Evolutionary conservation across 2,797 vertebrate genomes (phyloP).

Genomic region (Protosalanx chinensis): DNA sequence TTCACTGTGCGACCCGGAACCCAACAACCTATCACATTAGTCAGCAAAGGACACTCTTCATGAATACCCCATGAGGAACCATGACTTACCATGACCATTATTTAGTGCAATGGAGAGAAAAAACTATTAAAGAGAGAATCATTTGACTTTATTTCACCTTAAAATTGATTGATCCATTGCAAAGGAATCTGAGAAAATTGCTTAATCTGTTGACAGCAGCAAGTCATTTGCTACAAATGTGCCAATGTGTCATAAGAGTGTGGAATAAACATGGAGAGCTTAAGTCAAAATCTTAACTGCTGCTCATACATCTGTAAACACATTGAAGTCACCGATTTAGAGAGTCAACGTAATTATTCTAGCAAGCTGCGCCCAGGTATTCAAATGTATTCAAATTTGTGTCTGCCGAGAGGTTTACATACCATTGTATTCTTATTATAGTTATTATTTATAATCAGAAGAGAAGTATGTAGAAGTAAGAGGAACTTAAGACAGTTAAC

Average conservation of each 20-base stretch:
- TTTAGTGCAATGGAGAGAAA: constrained; percentile 12
- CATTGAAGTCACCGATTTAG: constrained; percentile 23
- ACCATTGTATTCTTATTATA: too few species aligned
- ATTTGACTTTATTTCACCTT: constrained; percentile 34
- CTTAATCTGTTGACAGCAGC: constrained; percentile 12
- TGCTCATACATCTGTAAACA: constrained; percentile 30
- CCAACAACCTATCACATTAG: constrained; percentile 71
- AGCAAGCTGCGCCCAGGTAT: background rate
- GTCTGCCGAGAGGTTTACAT: background rate
- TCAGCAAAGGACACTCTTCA: constrained; percentile 52
- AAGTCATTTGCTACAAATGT: constrained; percentile 17
- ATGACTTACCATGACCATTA: background rate
- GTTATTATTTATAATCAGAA: too few species aligned
- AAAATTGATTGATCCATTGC: constrained; percentile 10
- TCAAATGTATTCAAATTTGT: background rate
- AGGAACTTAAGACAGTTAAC: too few species aligned
- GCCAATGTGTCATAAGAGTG: constrained; percentile 13
- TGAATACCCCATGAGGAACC: background rate
- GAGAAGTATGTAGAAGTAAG: too few species aligned
- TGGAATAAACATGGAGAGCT: constrained; percentile 16
- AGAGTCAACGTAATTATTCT: constrained; percentile 11
- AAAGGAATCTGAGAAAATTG: constrained; percentile 20
- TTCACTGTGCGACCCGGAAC: constrained; percentile 75
- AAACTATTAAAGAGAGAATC: constrained; percentile 16
- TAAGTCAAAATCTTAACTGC: constrained; percentile 22